phyloP scores from a whole-genome alignment of 2,888 invertebrate genomes.

The Himalopsyche tibetana region DNA sequence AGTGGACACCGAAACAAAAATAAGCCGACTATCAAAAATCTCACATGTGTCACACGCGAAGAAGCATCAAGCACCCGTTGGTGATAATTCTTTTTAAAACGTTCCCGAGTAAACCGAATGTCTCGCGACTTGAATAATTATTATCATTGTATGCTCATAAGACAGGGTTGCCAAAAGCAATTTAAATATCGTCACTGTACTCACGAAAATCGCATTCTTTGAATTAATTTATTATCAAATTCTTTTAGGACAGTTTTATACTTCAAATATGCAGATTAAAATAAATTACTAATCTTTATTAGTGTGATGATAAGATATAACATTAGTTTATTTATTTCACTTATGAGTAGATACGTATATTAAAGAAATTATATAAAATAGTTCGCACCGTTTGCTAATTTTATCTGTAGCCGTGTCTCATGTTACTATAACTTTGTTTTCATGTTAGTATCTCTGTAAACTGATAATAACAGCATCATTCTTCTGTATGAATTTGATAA shows the following conservation, averaged over 20 bases:
- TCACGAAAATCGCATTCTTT: not conserved
- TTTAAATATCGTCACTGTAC: slow-evolving; percentile 1
- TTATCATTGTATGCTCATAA: slow-evolving; percentile 7
- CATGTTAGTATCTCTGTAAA: too few relatives aligned
- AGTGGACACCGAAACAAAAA: slow-evolving; percentile 45
- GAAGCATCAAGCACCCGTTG: slow-evolving; percentile 58
- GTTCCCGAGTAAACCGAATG: slow-evolving; percentile 53
- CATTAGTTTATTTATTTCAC: not conserved
- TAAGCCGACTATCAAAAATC: slow-evolving; percentile 45
- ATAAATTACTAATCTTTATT: not conserved
- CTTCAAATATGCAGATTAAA: not conserved
- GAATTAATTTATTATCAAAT: not conserved
- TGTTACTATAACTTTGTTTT: too few relatives aligned
- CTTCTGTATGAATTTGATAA: too few relatives aligned
- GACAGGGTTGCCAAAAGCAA: slow-evolving; percentile 16
- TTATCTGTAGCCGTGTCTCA: too few relatives aligned
- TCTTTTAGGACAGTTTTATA: not conserved
- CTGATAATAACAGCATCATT: too few relatives aligned
- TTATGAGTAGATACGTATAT: too few relatives aligned
- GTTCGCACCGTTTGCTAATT: too few relatives aligned
- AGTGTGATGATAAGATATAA: not conserved
- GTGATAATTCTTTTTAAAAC: slow-evolving; percentile 61
- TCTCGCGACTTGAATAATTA: slow-evolving; percentile 60
- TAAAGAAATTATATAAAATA: too few relatives aligned
- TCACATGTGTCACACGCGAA: slow-evolving; percentile 55